Conservation (phyloP, 2,113 vertebrate genomes). For the Upupa epops region DNA sequence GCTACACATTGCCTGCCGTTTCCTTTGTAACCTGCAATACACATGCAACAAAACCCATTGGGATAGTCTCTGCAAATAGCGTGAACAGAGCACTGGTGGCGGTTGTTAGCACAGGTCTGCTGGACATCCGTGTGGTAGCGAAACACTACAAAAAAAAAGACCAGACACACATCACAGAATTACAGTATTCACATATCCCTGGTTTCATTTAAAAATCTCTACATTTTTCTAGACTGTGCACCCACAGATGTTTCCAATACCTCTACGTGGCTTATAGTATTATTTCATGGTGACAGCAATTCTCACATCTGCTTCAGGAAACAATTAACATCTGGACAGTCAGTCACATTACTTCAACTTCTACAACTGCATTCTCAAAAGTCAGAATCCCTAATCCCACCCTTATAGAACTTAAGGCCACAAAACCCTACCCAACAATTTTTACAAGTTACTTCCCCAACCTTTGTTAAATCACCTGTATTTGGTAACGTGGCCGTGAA, state of each 20-base stretch:
- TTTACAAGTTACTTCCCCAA: background rate
- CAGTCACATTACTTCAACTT: background rate
- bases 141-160: conserved; percentile 80
- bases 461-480: background rate
- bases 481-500: background rate
- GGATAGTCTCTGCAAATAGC: conserved; percentile 86
- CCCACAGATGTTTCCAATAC: background rate
- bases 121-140: conserved; percentile 82
- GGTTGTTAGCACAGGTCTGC: conserved; percentile 84
- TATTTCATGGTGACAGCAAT: background rate
- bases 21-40: conserved; percentile 89
- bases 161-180: background rate
- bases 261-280: background rate
- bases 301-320: background rate
- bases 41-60: conserved; percentile 90
- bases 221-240: background rate
- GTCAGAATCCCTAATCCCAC: background rate
- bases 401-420: background rate
- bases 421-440: background rate
- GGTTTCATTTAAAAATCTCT: background rate
- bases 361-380: background rate
- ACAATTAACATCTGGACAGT: background rate
- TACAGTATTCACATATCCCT: background rate
- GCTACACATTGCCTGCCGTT: conserved; percentile 91
- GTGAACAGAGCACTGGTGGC: conserved; percentile 88